A percentile compares a stretch with the other conserved stretches of the same genome.
Conservation (phyloP, 2,113 vertebrate genomes). For the Pampusana beccarii region DNA sequence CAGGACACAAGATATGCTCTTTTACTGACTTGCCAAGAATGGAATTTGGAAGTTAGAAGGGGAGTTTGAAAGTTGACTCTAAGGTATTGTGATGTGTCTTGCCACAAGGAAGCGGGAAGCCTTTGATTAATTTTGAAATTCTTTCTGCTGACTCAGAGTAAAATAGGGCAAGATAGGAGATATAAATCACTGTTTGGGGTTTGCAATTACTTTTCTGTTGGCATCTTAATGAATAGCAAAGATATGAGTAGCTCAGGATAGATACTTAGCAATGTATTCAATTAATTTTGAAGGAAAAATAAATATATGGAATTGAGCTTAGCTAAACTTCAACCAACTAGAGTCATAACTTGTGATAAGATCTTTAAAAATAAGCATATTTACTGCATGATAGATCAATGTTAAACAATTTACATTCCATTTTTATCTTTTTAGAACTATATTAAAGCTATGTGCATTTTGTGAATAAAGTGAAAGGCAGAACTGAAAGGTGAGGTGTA, state of each 20-base stretch:
- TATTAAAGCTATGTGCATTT: not conserved
- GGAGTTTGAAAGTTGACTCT: not conserved
- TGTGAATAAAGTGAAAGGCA: not conserved
- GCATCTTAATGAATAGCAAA: conserved; percentile 8
- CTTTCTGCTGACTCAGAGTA: conserved; percentile 19
- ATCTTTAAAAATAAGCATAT: not conserved
- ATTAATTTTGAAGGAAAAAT: conserved; percentile 19
- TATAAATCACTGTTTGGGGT: not conserved
- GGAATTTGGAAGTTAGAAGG: not conserved
- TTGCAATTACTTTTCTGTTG: conserved; percentile 11
- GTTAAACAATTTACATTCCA: not conserved
- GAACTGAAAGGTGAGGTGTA: not conserved
- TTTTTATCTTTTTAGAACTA: not conserved
- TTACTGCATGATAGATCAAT: not conserved
- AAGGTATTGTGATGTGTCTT: not conserved
- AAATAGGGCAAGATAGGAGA: not conserved
- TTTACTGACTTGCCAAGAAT: not conserved
- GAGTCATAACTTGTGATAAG: not conserved
- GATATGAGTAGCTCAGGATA: not conserved
- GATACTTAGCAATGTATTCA: not conserved
- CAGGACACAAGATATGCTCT: not conserved
- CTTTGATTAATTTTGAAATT: conserved; percentile 41
- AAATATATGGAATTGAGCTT: not conserved
- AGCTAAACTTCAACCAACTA: not conserved
- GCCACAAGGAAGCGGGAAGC: not conserved